These are phyloP conservation scores for Pygmarrhopalites habei DNA, from an alignment of 1,140 invertebrate genomes.

Conservation along the genomic window DNA sequence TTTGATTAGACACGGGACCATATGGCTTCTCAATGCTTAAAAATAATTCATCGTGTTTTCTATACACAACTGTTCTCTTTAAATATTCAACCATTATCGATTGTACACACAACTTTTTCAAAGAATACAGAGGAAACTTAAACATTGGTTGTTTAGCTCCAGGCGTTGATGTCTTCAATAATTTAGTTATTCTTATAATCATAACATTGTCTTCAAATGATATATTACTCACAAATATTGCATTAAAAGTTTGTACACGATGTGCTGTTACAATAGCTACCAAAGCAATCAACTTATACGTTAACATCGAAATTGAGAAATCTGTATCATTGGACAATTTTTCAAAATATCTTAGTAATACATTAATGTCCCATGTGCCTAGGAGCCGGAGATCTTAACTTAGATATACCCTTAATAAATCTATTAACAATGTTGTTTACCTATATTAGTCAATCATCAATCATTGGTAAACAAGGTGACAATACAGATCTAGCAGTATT, in stretches of 20 bases:
- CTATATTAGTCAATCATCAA: background rate
- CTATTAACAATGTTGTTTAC: background rate
- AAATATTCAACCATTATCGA: background rate
- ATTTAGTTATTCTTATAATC: background rate
- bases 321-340: background rate
- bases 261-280: background rate
- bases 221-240: background rate
- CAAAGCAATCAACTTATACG: background rate
- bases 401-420: background rate
- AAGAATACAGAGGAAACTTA: background rate
- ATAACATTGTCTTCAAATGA: background rate
- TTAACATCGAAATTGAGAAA: background rate
- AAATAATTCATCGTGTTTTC: background rate
- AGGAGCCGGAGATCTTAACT: background rate
- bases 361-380: conserved; percentile 1
- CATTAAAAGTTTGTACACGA: background rate
- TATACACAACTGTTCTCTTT: background rate
- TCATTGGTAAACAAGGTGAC: background rate
- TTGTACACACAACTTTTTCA: background rate
- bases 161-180: background rate
- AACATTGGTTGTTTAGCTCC: background rate
- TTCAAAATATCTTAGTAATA: background rate
- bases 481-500: background rate
- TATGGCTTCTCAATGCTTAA: background rate
- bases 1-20: background rate